Percentiles rank a stretch among this genome's conserved stretches.
Conservation (phyloP, 2,797 vertebrate species). For the Macropus fuliginosus region DNA sequence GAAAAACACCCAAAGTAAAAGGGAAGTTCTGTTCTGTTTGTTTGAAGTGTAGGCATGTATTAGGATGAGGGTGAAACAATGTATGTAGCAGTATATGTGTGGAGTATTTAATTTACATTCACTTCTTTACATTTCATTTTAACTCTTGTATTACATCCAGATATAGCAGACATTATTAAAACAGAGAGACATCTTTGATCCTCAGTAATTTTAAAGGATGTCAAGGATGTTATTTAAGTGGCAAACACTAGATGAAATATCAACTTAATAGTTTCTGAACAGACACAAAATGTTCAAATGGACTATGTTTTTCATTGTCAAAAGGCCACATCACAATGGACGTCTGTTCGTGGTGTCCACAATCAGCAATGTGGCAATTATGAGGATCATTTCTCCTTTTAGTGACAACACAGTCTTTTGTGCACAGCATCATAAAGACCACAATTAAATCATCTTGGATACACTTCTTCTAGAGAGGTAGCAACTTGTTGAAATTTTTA, state of each 20-base stretch:
- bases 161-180: neutral
- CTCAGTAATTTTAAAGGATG: neutral
- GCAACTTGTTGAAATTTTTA: neutral
- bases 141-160: neutral
- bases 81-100: neutral
- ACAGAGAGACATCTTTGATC: neutral
- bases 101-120: neutral
- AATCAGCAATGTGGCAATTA: neutral
- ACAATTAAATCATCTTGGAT: neutral
- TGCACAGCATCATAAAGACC: neutral
- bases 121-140: neutral
- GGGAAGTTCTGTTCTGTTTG: neutral
- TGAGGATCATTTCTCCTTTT: neutral
- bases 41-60: neutral
- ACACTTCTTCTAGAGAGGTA: neutral
- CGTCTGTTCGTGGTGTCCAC: neutral
- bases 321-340: slow-evolving; percentile 1
- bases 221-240: neutral
- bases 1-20: neutral
- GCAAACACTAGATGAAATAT: neutral
- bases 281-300: neutral
- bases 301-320: neutral
- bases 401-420: neutral
- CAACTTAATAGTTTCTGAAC: neutral
- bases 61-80: neutral